Base-by-base conservation (phyloP, 2,797 vertebrate genomes). In the Myiotriccus ornatus region DNA sequence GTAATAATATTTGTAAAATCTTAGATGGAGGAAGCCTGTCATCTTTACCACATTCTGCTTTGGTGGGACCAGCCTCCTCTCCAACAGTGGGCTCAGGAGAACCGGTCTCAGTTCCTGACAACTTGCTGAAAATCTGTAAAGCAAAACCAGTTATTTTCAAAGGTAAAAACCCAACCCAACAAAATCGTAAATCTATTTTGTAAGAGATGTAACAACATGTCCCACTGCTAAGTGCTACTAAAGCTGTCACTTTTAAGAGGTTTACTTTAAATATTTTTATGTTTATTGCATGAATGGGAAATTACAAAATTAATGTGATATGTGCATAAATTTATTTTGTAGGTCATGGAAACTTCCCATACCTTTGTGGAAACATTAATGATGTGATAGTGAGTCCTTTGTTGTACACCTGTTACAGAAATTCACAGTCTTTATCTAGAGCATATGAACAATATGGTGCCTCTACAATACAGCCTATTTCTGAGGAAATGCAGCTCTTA, bases 261-360 rank as follows among this genome's bases (percentile, higher is more conserved):
- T 37, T 76, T 62, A 28, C 15, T 87, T 4, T 25, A 46, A 65
- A 14, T 46, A 32, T 34, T 46, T 34, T 46, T 24, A 34, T 87
- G 20, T 84, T 80, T 37, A 60, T 35, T 57, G 20, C 14, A 21
- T 28, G 14, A 22, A 8, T 64, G 28, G 41, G 24, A 85, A 75
- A 52, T 57, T 6, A 64, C 9, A 2, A 67, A 68, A 87, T 74
- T 68, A 75, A 83, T 49, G 28, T 63, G 7, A 37, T 65, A 4
- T 70, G 27, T 84, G 25, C 56, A 50, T 63, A 52, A 9, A 12
- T 60, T 83, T 87, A 46, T 73, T 85, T 92, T 52, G 11, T 97
- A 99, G 99, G 99, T 92, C 99, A 99, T 27, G 99, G 99, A 69
- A 97, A 98, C 94, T 98, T 99, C 87, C 99, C 99, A 28, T 98